Evolutionary conservation across 30 jellyfish, hydroid and myxozoan species (phyloP), one percentile per base, ranked within the genome.

Genomic region (Turritopsis dohrnii): DNA sequence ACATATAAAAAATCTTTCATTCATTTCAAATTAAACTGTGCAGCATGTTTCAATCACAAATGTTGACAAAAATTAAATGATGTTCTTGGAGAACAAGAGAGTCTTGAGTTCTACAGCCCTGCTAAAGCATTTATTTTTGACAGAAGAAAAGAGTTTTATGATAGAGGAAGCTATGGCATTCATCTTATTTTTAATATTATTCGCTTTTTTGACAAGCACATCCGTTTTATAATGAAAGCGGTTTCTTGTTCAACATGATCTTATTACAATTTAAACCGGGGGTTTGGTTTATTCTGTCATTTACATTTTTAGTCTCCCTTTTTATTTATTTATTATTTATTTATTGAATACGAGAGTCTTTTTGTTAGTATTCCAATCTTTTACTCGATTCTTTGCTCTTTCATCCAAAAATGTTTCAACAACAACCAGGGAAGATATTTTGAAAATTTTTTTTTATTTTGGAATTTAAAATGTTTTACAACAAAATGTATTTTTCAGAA

Each of bases 221-320:
- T 69, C 77, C 77, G 77, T 69, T 69, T 69, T 27, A 69, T 69
- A 69, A 69, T 69, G 77, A 69, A 69, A 69, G 77, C 77, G 77
- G 77, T 69, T 69, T 69, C 77, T 69, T 69, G 77, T 69, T 69
- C 77, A 21, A 69, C 77, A 27, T 69, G 28, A 69, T 69, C 77
- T 69, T 69, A 69, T 69, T 69, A 69, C 30, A 27, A 9, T 69
- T 8, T 7, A 69, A 23, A 23, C 28, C 16, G 77, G 77, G 77
- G 77, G 60, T 41, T 41, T 41, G 60, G 60, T 41, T 41, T 41
- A 41, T 41, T 3, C 60, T 41, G 13, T 41, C 13, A 41, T 41
- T 41, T 41, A 41, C 60, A 3, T 41, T 41, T 41, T 41, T 41
- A 41, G 60, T 13, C n/a, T n/a, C n/a, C n/a, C n/a, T n/a, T n/a